Evolutionary conservation across 2,113 vertebrate species (phyloP), one percentile per base, ranked within the genome.

Genomic region (Cnemophilus loriae): DNA sequence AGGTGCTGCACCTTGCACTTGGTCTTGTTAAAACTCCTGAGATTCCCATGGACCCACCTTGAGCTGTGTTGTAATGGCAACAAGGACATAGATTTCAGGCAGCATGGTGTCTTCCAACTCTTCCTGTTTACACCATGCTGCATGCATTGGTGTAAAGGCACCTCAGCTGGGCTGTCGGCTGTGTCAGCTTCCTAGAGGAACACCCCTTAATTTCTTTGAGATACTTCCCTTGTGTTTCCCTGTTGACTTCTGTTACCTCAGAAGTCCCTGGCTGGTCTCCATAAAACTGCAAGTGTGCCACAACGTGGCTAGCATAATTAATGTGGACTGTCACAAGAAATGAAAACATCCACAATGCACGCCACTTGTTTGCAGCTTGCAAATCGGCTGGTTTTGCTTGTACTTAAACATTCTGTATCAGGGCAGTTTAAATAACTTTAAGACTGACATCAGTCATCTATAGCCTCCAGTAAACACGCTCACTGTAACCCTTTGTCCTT

Each of bases 251-350:
- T 50, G 11, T 57, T 57, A 27, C 26, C 35, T 42, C 50, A 64
- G 32, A 28, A 88, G 42, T 35, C 68, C 44, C 50, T 74, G 52
- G 18, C 52, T 37, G 52, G 22, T 44, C 44, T 81, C 37, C 9
- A 9, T 39, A 33, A 46, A 73, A 39, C 44, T 74, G 60, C 44
- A 67, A 39, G 37, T 14, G 52, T 65, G 50, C 37, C 73, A 22
- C 50, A 57, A 17, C 3, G 0, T 74, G 37, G 52, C 16, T 23
- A 37, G 37, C 27, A 80, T 41, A 90, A 47, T 86, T 94, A 92
- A 84, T 81, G 79, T 77, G 69, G 96, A 92, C 69, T 86, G 57
- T 81, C 69, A 92, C 60, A 80, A 92, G 93, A 97, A 93, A 91
- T 70, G 23, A 93, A 95, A 94, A 61, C 23, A 46, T 60, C 75